Conservation (phyloP, 2,113 vertebrate species). For the Xenopus tropicalis region UCB_Xtro_10.0 CM004450.2:57839001-57839500, state of each 20-base stretch:
- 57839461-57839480: too few species aligned
- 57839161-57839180: constrained; percentile 47
- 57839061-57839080: background rate
- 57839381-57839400: too few species aligned
- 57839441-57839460: too few species aligned
- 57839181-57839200: constrained; percentile 29
- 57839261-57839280: background rate
- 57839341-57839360: background rate
- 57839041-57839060: background rate
- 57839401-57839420: too few species aligned
- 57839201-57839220: constrained; percentile 29
- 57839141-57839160: constrained; percentile 49
- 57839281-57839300: background rate
- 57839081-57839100: constrained; percentile 48
- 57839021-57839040: too few species aligned
- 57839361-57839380: too few species aligned
- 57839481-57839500: too few species aligned
- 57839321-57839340: constrained; percentile 10
- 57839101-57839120: constrained; percentile 55
- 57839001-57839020: too few species aligned
- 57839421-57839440: too few species aligned
- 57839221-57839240: constrained; percentile 28
- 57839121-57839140: constrained; percentile 61
- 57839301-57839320: background rate
- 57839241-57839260: constrained; percentile 19